Evolutionary conservation across 2,797 vertebrate genomes (phyloP).

Genomic region (Parotocinclus haroldoi): DNA sequence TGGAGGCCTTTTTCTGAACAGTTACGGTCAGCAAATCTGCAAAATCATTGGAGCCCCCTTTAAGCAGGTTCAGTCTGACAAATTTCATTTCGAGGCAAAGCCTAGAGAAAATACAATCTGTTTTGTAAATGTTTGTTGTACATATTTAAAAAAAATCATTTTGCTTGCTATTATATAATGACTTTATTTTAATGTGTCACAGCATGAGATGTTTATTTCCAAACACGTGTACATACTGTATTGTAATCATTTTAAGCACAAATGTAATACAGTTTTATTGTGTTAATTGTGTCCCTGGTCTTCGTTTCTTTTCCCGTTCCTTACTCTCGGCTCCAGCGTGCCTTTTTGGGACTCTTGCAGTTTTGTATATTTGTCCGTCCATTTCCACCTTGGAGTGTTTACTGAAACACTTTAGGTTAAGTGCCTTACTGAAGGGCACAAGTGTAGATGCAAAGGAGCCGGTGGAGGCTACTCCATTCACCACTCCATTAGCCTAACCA

Average conservation of each 20-base stretch:
- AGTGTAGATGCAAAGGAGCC: conserved; percentile 51
- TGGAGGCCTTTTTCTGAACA: too few species aligned
- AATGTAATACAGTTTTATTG: conserved; percentile 99
- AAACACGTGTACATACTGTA: conserved; percentile 95
- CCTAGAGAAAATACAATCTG: conserved; percentile 41
- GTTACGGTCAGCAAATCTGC: too few species aligned
- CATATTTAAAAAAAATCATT: conserved; percentile 75
- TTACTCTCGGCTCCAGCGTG: not conserved
- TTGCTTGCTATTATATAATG: conserved; percentile 75
- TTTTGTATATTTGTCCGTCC: conserved; percentile 43
- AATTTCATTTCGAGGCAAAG: conserved; percentile 38
- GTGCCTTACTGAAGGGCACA: conserved; percentile 57
- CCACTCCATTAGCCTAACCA: conserved; percentile 60
- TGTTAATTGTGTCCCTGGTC: conserved; percentile 81
- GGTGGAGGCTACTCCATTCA: conserved; percentile 45
- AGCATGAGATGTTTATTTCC: conserved; percentile 99
- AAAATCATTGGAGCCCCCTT: too few species aligned
- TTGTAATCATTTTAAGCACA: conserved; percentile 97
- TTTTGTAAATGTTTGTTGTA: conserved; percentile 76
- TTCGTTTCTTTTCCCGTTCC: conserved; percentile 55
- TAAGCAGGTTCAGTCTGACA: too few species aligned
- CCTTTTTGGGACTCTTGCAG: conserved; percentile 30
- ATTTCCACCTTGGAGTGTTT: conserved; percentile 50
- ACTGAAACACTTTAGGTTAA: conserved; percentile 56
- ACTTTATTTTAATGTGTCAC: conserved; percentile 81